These are phyloP conservation scores for Branchinecta lynchi DNA, from an alignment of 1,140 invertebrate species.

Conservation along the genomic window DNA sequence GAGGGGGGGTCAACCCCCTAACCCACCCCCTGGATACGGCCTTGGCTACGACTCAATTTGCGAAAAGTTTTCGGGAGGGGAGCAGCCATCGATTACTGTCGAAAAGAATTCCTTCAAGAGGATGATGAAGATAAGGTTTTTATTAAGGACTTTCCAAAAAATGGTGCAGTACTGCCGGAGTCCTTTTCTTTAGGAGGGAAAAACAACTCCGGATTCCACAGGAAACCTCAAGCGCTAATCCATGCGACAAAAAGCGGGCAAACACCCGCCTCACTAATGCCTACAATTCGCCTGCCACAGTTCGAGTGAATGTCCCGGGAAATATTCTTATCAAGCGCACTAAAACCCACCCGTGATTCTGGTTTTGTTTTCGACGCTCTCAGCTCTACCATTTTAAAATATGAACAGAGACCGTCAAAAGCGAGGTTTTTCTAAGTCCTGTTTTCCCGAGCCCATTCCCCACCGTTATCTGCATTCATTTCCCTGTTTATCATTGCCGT, in stretches of 20 bases:
- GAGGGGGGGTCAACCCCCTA: too few relatives aligned
- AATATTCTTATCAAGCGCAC: neutral
- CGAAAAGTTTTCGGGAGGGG: too few relatives aligned
- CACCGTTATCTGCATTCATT: conserved; percentile 8
- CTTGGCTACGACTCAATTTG: too few relatives aligned
- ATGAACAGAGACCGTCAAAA: neutral
- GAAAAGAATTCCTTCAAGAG: too few relatives aligned
- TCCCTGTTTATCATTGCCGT: neutral
- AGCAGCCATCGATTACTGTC: too few relatives aligned
- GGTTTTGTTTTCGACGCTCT: neutral
- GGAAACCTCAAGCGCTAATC: too few relatives aligned
- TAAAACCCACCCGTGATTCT: neutral
- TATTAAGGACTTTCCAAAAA: neutral
- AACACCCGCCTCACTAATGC: too few relatives aligned
- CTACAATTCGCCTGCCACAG: too few relatives aligned
- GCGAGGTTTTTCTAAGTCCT: neutral
- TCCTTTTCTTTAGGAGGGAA: neutral
- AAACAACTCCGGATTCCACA: neutral
- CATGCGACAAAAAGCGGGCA: too few relatives aligned
- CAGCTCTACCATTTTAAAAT: neutral
- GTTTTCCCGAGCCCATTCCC: neutral
- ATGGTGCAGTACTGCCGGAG: neutral
- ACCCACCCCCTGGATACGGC: too few relatives aligned
- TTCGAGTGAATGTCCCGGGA: neutral
- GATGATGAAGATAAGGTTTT: too few relatives aligned